Percentiles rank a stretch among this genome's conserved stretches.
Conservation (phyloP, 2,113 vertebrate species). For the Noctilio leporinus region DNA sequence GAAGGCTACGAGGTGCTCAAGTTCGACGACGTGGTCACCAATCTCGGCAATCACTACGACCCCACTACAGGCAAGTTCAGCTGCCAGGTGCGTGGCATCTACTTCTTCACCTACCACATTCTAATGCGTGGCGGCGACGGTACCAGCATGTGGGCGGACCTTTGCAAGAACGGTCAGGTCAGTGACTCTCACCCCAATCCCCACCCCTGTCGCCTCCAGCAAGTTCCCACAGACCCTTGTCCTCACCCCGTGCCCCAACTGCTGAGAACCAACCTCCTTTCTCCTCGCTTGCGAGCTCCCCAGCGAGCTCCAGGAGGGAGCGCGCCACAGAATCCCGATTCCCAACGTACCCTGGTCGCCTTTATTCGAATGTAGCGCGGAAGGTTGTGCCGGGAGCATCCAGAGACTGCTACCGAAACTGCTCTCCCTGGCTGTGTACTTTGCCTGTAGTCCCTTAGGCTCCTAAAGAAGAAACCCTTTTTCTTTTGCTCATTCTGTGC, state of each 20-base stretch:
- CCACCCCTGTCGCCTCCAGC: rapidly evolving
- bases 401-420: neutral
- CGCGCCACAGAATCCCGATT: neutral
- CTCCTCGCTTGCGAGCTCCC: neutral
- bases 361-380: rapidly evolving
- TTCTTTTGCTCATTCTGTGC: neutral
- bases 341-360: rapidly evolving
- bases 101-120: slow-evolving; percentile 92
- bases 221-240: rapidly evolving
- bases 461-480: neutral
- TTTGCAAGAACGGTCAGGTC: slow-evolving; percentile 92
- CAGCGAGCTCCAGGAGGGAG: neutral
- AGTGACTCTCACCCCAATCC: neutral
- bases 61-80: slow-evolving; percentile 90
- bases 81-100: slow-evolving; percentile 90
- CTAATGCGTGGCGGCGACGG: slow-evolving; percentile 91
- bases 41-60: slow-evolving; percentile 95
- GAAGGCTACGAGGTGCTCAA: slow-evolving; percentile 95
- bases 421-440: neutral
- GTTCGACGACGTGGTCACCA: slow-evolving; percentile 97
- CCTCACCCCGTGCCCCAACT: rapidly evolving
- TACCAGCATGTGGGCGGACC: slow-evolving; percentile 92
- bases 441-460: no score
- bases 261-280: neutral
- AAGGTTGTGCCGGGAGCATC: neutral